Percentiles rank a stretch among this genome's conserved stretches.
Evolutionary conservation across 2,888 invertebrate species (phyloP).

Genomic region (Anthrax anthrax): DNA sequence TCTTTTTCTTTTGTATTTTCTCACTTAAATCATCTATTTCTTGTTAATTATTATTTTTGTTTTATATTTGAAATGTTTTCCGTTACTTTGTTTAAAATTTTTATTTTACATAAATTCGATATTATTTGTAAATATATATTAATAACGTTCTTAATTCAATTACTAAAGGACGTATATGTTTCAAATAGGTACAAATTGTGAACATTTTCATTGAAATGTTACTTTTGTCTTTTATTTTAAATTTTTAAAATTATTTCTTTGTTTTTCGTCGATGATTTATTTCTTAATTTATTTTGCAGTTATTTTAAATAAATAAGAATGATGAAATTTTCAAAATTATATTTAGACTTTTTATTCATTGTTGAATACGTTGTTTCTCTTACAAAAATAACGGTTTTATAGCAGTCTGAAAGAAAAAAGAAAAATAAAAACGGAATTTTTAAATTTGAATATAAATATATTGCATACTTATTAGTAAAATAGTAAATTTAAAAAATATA

Average conservation of each 20-base stretch:
- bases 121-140: conserved; percentile 13
- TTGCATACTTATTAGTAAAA: no score
- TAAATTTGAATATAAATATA: no score
- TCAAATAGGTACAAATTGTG: conserved; percentile 19
- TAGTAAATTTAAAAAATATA: no score
- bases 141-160: conserved; percentile 13
- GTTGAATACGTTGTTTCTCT: neutral
- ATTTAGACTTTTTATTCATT: neutral
- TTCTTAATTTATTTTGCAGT: neutral
- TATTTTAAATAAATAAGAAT: neutral
- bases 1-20: no score
- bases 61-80: conserved; percentile 3
- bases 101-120: conserved; percentile 3
- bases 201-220: conserved; percentile 13
- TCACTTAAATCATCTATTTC: neutral
- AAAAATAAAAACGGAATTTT: neutral
- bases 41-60: neutral
- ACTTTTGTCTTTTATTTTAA: neutral
- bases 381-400: neutral
- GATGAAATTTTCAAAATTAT: neutral
- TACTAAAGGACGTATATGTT: conserved; percentile 19
- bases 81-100: neutral
- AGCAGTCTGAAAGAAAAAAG: conserved; percentile 3
- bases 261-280: neutral
- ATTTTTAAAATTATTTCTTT: neutral